These are phyloP conservation scores for Erebia epiphron DNA, from an alignment of 2,888 invertebrate genomes.

Conservation along the genomic window DNA sequence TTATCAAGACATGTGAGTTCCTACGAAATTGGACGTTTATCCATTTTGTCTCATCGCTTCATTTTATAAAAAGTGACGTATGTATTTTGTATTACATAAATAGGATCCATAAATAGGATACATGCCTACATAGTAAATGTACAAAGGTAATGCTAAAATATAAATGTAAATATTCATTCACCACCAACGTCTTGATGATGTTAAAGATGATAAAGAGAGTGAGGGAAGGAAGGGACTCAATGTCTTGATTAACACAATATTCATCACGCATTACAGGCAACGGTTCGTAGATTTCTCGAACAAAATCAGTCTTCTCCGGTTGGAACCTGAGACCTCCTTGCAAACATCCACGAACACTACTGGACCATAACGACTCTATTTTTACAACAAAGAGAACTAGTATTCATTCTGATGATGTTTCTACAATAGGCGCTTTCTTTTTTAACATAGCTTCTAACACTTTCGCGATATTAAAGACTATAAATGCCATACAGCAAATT, in stretches of 20 bases:
- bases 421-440: slow-evolving; percentile 22
- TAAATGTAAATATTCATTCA: too few species aligned
- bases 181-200: too few species aligned
- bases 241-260: too few species aligned
- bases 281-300: too few species aligned
- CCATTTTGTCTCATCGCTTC: neutral
- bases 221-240: too few species aligned
- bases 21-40: neutral
- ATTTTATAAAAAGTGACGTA: too few species aligned
- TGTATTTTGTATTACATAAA: too few species aligned
- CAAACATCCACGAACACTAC: neutral
- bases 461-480: slow-evolving; percentile 26
- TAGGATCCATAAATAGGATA: too few species aligned
- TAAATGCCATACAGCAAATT: slow-evolving; percentile 25
- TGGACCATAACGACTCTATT: neutral
- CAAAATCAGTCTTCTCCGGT: neutral
- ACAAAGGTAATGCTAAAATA: too few species aligned
- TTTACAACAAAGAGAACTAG: neutral
- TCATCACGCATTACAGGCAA: too few species aligned
- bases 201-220: too few species aligned
- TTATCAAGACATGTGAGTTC: slow-evolving; percentile 17
- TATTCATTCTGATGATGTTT: slow-evolving; percentile 2
- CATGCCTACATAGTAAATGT: too few species aligned
- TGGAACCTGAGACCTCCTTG: neutral
- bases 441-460: slow-evolving; percentile 19